Conservation (phyloP, 2,888 invertebrate genomes). For the Netelia melanura region DNA sequence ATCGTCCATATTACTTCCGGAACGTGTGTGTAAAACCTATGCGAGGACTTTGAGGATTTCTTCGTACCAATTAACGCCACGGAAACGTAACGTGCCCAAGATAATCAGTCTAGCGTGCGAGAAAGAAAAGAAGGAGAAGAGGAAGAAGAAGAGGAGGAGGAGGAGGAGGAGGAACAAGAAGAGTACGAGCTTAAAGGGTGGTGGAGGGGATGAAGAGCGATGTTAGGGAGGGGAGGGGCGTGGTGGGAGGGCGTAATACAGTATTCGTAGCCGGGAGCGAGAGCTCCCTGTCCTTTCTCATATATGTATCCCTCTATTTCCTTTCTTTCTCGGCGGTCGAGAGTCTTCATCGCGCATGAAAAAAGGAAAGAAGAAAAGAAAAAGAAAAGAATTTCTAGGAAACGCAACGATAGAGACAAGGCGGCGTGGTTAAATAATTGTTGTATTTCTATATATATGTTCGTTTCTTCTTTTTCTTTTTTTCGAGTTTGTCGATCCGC, state of each 20-base stretch:
- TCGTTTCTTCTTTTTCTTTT: constrained; percentile 33
- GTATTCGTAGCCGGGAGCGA: constrained; percentile 3
- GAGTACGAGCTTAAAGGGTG: neutral
- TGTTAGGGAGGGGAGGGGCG: neutral
- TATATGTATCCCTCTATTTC: constrained; percentile 6
- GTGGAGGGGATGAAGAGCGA: neutral
- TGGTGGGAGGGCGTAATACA: constrained; percentile 32
- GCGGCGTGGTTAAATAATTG: neutral
- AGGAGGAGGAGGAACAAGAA: constrained; percentile 35
- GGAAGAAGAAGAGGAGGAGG: neutral
- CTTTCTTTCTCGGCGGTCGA: constrained; percentile 15
- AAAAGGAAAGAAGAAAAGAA: constrained; percentile 24
- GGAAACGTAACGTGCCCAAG: constrained; percentile 71
- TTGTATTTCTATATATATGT: neutral
- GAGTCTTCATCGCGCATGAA: constrained; percentile 2
- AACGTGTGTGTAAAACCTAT: constrained; percentile 34
- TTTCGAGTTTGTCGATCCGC: neutral
- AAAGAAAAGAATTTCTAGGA: constrained; percentile 35
- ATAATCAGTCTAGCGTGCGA: constrained; percentile 71
- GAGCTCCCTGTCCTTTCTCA: constrained; percentile 44
- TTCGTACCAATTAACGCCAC: constrained; percentile 72
- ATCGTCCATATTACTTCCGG: constrained; percentile 45
- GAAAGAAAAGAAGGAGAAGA: constrained; percentile 51
- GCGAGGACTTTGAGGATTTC: constrained; percentile 69
- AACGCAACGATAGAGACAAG: constrained; percentile 7